phyloP scores from a whole-genome alignment of 2,888 invertebrate species.

The Tromatobia lineatoria region DNA sequence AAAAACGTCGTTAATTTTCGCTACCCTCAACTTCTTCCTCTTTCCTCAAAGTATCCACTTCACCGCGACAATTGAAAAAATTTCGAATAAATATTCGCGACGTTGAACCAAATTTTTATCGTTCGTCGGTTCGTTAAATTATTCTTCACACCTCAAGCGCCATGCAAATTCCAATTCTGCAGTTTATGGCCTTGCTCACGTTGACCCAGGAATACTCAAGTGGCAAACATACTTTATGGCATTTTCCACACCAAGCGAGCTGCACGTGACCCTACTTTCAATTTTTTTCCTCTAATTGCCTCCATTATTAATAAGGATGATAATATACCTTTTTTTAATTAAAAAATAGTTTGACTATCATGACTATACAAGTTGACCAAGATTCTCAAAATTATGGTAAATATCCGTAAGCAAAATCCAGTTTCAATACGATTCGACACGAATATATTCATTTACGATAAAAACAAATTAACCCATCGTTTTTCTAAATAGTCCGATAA shows the following conservation, averaged over 20 bases:
- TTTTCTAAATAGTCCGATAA: too few relatives aligned
- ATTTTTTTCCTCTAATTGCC: neutral
- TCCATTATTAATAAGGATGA: neutral
- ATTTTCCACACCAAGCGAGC: neutral
- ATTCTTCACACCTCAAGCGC: neutral
- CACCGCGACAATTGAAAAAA: neutral
- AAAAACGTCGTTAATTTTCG: neutral
- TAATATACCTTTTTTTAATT: neutral
- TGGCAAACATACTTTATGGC: slow-evolving; percentile 7
- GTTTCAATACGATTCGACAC: too few relatives aligned
- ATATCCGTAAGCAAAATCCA: too few relatives aligned
- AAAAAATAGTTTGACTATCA: neutral
- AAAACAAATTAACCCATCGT: too few relatives aligned
- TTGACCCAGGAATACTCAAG: slow-evolving; percentile 33
- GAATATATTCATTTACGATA: too few relatives aligned
- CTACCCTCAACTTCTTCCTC: neutral
- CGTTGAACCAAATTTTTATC: neutral
- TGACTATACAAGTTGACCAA: too few relatives aligned
- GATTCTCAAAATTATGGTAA: too few relatives aligned
- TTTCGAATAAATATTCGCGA: neutral
- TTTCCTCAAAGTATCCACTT: neutral
- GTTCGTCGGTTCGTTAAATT: neutral
- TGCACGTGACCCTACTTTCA: neutral
- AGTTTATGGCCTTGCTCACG: neutral
- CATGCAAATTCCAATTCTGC: slow-evolving; percentile 26